phyloP scores from a whole-genome alignment of 2,797 vertebrate genomes.

The Oceanodroma leucorhoa region DNA sequence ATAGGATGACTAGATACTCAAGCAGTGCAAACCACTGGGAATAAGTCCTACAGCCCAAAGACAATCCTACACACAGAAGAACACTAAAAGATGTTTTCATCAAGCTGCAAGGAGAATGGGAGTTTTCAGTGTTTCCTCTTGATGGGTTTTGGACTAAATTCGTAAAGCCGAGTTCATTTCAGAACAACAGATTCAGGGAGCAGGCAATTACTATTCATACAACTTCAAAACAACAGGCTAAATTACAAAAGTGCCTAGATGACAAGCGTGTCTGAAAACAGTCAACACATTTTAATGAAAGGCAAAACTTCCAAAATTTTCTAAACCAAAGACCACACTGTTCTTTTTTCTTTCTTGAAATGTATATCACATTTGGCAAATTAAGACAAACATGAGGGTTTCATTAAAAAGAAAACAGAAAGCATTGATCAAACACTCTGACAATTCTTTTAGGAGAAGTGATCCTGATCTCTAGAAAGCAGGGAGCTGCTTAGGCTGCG shows the following conservation, averaged over 20 bases:
- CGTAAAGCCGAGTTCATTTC: neutral
- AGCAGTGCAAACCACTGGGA: neutral
- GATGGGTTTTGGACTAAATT: neutral
- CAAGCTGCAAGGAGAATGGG: neutral
- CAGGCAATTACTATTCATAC: neutral
- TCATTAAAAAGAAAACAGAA: neutral
- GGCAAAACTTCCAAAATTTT: neutral
- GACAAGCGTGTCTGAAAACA: neutral
- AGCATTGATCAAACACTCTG: neutral
- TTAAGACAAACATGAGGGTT: neutral
- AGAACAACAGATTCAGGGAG: neutral
- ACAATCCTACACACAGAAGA: neutral
- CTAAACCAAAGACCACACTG: neutral
- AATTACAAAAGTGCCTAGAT: neutral
- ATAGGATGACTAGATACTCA: neutral
- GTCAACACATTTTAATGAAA: neutral
- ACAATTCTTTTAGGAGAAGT: conserved; percentile 68
- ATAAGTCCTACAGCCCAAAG: neutral
- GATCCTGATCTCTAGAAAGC: conserved; percentile 51
- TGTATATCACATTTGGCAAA: neutral
- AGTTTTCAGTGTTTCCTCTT: neutral
- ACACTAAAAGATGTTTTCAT: neutral
- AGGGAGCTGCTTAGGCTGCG: conserved; percentile 77
- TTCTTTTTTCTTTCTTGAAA: neutral
- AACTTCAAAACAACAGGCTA: neutral